Base-by-base conservation (phyloP, 2,888 invertebrate species). In the Rotaria socialis region DNA sequence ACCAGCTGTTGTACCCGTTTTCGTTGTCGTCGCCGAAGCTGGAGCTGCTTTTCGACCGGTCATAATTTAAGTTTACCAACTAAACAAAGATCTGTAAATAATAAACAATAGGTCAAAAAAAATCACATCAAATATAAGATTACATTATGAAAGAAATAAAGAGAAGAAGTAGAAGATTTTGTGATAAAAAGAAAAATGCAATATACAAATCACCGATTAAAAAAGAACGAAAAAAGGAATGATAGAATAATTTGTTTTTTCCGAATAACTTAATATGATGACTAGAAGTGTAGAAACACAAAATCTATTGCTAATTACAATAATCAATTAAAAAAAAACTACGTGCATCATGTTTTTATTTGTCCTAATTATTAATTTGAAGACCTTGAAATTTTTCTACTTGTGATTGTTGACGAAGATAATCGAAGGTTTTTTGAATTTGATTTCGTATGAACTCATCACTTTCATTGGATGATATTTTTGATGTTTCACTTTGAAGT, bases 381-480 rank as follows among this genome's bases (percentile, higher is more conserved):
- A 80, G 47, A 80, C 75, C 75, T 80, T 80, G 41, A 47, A 80
- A 80, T 80, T 80, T 80, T 43, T 80, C 75, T 43, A 80, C 8
- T 47, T 80, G 75, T 11, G 75, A 16, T 80, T 80, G 75, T 47
- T 80, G 43, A 47, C 47, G 75, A 43, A 80, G 41, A 47, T 80
- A 47, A 80, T 80, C 75, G 16, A 80, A 80, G 5, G 75, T 80
- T 47, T 43, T 80, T 43, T 24, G 47, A 24, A 80, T 80, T 47
- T 47, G 75, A 47, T 47, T 80, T 7, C 24, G 41, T 47, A 80
- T 80, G 11, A 80, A 80, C 24, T 80, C 75, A 22, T 47, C 75
- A n/a, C 47, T 47, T 6, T 80, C 75, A 24, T 43, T 47, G 10
- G 67, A 67, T 67, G 67, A 67, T 67, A n/a, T 67, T 43, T 47